phyloP scores from a whole-genome alignment of 2,113 vertebrate species.

The Hydrochoerus hydrochaeris region DNA sequence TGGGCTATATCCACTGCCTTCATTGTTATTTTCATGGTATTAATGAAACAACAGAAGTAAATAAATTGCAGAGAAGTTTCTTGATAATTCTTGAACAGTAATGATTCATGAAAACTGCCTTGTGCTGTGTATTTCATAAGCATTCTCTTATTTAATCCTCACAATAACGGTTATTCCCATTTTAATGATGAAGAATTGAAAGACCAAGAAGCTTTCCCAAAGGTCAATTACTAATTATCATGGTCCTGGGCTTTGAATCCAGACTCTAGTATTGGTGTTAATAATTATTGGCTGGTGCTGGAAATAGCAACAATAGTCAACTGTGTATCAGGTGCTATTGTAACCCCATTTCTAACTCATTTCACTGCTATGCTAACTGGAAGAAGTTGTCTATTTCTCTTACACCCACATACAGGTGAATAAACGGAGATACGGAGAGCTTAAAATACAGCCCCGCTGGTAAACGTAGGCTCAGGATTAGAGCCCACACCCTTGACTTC shows the following conservation, averaged over 20 bases:
- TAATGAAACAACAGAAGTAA: background rate
- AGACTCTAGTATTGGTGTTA: background rate
- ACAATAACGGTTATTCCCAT: background rate
- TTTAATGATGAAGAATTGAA: background rate
- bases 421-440: background rate
- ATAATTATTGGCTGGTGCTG: background rate
- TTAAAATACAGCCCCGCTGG: background rate
- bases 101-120: background rate
- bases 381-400: background rate
- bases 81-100: background rate
- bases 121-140: background rate
- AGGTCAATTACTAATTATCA: background rate
- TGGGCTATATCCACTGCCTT: too few relatives aligned
- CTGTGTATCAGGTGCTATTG: background rate
- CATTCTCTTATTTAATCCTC: background rate
- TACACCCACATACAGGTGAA: background rate
- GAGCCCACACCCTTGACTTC: background rate
- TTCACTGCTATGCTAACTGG: background rate
- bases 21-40: background rate
- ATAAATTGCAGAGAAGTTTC: constrained; percentile 15
- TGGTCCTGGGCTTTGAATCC: background rate
- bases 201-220: background rate
- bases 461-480: background rate
- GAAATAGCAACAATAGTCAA: background rate
- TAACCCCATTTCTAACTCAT: background rate